Base-by-base conservation (phyloP, 2,113 vertebrate species). In the Salvelinus namaycush region DNA sequence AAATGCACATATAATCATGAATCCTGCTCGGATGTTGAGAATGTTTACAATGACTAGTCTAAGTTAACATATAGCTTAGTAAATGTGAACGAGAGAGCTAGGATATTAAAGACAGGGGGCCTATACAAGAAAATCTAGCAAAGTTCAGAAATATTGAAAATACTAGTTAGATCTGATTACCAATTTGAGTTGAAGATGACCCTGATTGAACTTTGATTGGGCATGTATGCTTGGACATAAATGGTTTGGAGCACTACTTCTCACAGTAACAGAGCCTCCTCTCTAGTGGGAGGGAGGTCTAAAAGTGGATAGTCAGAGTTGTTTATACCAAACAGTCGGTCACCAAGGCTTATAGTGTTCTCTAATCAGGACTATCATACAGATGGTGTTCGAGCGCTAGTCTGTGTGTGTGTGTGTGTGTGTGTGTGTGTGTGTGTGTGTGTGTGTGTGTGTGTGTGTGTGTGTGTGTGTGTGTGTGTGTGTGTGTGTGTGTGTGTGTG, bases 351-450 rank as follows among this genome's bases (percentile, higher is more conserved):
- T 57, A 14, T 20, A 20, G 9, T 11, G 39, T 44, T 8, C 34
- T 39, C 34, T 39, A 39, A 39, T 39, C 34, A 39, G 8, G 34
- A 39, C 34, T 57, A 57, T 13, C 16, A 18, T 57, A 57, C 51
- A 39, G 34, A 39, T 27, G 9, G 14, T 76, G 72, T 27, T 64
- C 4, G 60, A 29, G 18, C 26, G 73, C 70, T 71, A 74, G 70
- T 44, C 2, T 44, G 34, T 39, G 6, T 34, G 34, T 34, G 6
- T 34, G 34, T 34, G 6, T 34, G 34, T 34, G 1, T 34, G 34
- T 34, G 6, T 34, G 5, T 34, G 6, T 34, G 5, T 34, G 1
- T 39, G 34, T 39, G 1, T 39, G 34, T 39, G 2, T 44, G 9
- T 44, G 1, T 44, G 39, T 44, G 8, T 44, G 39, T 44, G 1